Base-by-base conservation (phyloP, 2,113 vertebrate genomes). In the Tapirus terrestris region DNA sequence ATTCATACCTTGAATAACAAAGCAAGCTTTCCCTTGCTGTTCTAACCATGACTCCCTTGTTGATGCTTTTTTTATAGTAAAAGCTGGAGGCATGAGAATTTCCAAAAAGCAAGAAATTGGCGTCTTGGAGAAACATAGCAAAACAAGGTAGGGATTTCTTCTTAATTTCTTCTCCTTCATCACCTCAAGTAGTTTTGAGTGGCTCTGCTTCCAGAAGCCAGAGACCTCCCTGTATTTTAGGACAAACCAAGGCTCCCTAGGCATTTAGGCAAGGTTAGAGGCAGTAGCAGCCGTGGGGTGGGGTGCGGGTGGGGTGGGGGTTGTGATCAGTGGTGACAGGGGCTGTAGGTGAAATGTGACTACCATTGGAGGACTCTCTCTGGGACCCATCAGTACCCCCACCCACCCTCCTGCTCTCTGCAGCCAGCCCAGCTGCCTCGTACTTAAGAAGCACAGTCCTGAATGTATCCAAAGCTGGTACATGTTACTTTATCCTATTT, bases 21-120 rank as follows among this genome's bases (percentile, higher is more conserved):
- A 94, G 87, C 89, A 63, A 89, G 39, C 10, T 21, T 68, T 83
- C n/a, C 51, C n/a, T 67, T 80, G 36, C 20, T 94, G 21, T 81
- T 77, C 65, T 96, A 56, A 86, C 58, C 36, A 6, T 67, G 4
- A 20, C 36, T 67, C 48, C 72, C n/a, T 10, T 81, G 10, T 58
- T 90, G 70, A 10, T 97, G 86, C 21, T 94, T 97, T 94, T 97
- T 92, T 97, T 95, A 90, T 83, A 99, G 99, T 99, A 94, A 99
- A 99, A 98, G 99, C 99, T 89, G 99, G 99, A 97, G 98, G 99
- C n/a, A 99, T 99, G 98, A 98, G 99, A 73, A 99, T 99, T 89
- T 98, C 99, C 83, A 99, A 99, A 98, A 99, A 99, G 94, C 98
- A 98, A 98, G 99, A 99, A 45, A 97, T 98, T n/a, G 97, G 98